Base-by-base conservation (phyloP, 2,797 vertebrate species). In the Labeo calbasu region DNA sequence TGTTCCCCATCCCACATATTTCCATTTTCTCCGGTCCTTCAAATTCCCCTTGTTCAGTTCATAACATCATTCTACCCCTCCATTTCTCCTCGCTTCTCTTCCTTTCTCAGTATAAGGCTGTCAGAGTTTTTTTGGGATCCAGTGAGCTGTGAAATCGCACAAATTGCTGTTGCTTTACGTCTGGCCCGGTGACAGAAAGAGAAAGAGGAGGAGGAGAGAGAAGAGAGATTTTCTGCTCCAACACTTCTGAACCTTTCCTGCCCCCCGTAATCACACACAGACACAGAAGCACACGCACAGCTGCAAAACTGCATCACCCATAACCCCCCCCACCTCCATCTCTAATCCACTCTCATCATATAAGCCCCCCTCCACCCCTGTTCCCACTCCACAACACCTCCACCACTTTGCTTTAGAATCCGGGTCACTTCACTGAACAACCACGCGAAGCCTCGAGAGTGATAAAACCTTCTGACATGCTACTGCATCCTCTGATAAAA, bases 61-160 rank as follows among this genome's bases (percentile, higher is more conserved):
- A 80, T 82, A 76, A 21, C 23, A 83, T 89, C 79, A 78, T 89
- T 86, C 85, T 86, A 55, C 85, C 86, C 87, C 48, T 85, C 43
- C 85, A 77, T 70, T 9, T 53, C 71, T 88, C 84, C 86, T 85
- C 86, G 86, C 87, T 79, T 70, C 86, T 84, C 86, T 87, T 79
- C 78, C 36, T 87, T 87, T 91, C 91, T 88, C 89, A 87, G 87
- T 71, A 50, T 89, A 87, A 88, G 92, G 90, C 94, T 95, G 94
- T 95, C 94, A 96, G 92, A 92, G 92, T 70, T 94, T 94, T 79
- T 94, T 94, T 93, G 91, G 90, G 92, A 93, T 88, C 86, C 92
- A 87, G 89, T 92, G 92, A 94, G 91, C 94, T 95, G 94, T 95
- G 94, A 95, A 96, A 96, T 96, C 93, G 93, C 93, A 95, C 94